phyloP scores from a whole-genome alignment of 2,888 invertebrate species.

The Sussaba pulchella region DNA sequence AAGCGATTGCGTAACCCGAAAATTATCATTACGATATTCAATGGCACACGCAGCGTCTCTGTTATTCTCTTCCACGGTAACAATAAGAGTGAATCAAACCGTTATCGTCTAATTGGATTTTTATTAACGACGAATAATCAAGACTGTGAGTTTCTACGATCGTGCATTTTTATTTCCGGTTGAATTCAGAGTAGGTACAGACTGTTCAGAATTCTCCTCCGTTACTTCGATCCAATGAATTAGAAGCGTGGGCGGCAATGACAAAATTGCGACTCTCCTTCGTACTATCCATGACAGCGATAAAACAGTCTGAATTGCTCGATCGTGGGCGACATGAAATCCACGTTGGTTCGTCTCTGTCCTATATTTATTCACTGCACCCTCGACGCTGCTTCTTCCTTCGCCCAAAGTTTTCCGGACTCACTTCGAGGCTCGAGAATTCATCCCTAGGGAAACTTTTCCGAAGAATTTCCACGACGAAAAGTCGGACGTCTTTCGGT shows the following conservation, averaged over 20 bases:
- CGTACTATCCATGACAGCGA: constrained; percentile 26
- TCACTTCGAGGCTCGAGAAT: neutral
- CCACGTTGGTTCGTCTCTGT: constrained; percentile 3
- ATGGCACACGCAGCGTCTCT: neutral
- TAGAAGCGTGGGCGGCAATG: neutral
- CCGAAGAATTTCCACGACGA: constrained; percentile 15
- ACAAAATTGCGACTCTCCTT: neutral
- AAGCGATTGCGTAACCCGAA: too few species aligned
- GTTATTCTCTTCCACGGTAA: constrained; percentile 33
- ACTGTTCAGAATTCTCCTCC: constrained; percentile 13
- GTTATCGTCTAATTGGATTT: too few species aligned
- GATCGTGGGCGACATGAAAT: constrained; percentile 2
- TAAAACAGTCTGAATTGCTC: neutral
- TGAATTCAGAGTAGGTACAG: neutral
- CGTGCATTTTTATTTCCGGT: constrained; percentile 9
- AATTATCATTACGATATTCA: constrained; percentile 24
- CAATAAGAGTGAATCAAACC: too few species aligned
- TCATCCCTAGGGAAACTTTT: constrained; percentile 7
- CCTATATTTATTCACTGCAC: constrained; percentile 26
- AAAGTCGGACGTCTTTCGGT: neutral
- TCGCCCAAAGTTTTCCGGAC: constrained; percentile 30
- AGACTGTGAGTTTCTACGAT: too few species aligned
- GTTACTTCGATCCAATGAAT: constrained; percentile 18
- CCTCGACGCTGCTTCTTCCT: constrained; percentile 25
- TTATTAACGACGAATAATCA: too few species aligned